Evolutionary conservation across 2,113 vertebrate genomes (phyloP).

Genomic region (Rostratula benghalensis): DNA sequence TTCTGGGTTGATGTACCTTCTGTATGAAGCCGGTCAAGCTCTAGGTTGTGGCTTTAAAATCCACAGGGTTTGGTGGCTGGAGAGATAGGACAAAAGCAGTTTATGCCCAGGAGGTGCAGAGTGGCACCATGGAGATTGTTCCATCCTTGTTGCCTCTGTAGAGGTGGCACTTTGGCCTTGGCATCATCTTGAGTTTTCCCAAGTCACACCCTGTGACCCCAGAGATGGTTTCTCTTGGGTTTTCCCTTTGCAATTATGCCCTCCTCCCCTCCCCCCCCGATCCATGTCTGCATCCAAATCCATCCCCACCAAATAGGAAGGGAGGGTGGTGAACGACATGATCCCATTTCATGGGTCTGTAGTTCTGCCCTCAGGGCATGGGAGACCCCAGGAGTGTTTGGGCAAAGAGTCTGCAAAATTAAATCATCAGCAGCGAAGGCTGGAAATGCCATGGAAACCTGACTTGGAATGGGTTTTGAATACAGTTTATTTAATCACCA

Average conservation of each 20-base stretch:
- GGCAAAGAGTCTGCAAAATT: background rate
- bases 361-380: background rate
- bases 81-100: background rate
- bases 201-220: accelerated
- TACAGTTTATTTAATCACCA: background rate
- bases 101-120: background rate
- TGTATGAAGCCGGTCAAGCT: background rate
- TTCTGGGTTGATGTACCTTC: accelerated
- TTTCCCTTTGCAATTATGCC: background rate
- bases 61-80: background rate
- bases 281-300: background rate
- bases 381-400: accelerated
- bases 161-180: background rate
- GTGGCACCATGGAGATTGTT: accelerated
- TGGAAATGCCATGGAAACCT: background rate
- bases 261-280: background rate
- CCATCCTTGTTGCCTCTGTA: background rate
- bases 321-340: accelerated
- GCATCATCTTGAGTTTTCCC: background rate
- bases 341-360: accelerated
- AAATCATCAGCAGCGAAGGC: background rate
- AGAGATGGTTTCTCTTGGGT: background rate
- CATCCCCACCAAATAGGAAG: accelerated
- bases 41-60: background rate
- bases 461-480: background rate